Evolutionary conservation across 2,113 vertebrate genomes (phyloP), one percentile per base, ranked within the genome.

Genomic region (Zosterops hypoxanthus): DNA sequence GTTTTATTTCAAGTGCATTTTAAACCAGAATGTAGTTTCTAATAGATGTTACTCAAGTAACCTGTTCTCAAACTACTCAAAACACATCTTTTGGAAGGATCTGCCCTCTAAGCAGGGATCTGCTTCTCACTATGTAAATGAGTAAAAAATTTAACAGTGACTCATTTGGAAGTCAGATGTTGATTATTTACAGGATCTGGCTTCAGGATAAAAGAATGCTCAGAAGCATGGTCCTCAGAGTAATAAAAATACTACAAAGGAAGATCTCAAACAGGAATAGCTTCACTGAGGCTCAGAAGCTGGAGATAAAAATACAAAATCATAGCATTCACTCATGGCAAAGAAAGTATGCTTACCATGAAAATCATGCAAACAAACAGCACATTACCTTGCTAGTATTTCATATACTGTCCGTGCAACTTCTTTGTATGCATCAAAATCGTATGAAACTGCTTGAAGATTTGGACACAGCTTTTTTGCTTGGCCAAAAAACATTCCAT

Each of bases 401-500:
- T 99, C 99, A 86, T 99, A 99, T 97, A 99, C 97, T 33, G 96
- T 98, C 87, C 98, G 97, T 55, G 99, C 98, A 92, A 99, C 99
- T 94, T 99, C 98, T 97, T 99, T 99, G 96, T 99, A 99, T 0
- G 99, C 98, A 33, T 99, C 98, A 97, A 99, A 99, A 95, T 99
- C 99, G 72, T 99, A 99, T 0, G 98, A 98, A 68, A 99, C 99
- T 22, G 99, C 98, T 91, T 99, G 98, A 83, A 99, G 98, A 55
- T 95, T 97, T 52, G 99, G 99, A 94, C 99, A 99, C 33, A 99
- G 93, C 88, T 98, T 98, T 92, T 99, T 99, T 28, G 99, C 99
- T 92, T 99, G 98, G 63, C 99, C 99, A 94, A 99, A 99, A 98
- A 98, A 99, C 99, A 99, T 99, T 76, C 99, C 99, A 26, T 99